A percentile compares a stretch with the other conserved stretches of the same genome.
Conservation (phyloP, 2,888 invertebrate species). For the Boloria euphrosyne region DNA sequence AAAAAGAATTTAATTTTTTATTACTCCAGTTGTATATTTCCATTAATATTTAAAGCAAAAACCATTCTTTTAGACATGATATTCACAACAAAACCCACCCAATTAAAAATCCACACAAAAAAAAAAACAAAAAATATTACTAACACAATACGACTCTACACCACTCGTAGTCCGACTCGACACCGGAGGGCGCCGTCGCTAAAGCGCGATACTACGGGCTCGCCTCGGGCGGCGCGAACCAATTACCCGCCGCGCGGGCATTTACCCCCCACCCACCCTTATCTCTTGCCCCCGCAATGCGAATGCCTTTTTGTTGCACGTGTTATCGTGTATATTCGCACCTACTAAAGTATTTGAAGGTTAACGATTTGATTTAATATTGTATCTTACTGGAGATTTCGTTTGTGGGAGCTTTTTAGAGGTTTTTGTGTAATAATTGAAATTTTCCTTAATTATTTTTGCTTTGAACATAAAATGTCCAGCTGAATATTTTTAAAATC, state of each 20-base stretch:
- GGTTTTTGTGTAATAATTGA: too few species aligned
- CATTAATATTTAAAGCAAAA: neutral
- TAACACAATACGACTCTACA: slow-evolving; percentile 54
- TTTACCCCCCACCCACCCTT: slow-evolving; percentile 64
- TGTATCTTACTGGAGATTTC: too few species aligned
- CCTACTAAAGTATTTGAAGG: slow-evolving; percentile 5
- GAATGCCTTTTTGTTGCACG: slow-evolving; percentile 64
- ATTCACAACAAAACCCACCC: neutral
- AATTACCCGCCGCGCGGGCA: slow-evolving; percentile 81
- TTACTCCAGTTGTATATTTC: neutral
- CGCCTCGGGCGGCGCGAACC: slow-evolving; percentile 82
- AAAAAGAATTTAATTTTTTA: too few species aligned
- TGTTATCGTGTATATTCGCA: slow-evolving; percentile 37
- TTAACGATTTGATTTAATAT: neutral
- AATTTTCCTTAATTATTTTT: too few species aligned
- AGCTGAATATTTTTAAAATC: too few species aligned
- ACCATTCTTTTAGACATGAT: neutral
- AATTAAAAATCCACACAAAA: slow-evolving; percentile 19
- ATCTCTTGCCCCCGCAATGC: slow-evolving; percentile 74
- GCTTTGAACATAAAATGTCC: too few species aligned
- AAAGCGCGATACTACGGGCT: slow-evolving; percentile 82
- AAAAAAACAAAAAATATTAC: slow-evolving; percentile 44
- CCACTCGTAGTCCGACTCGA: slow-evolving; percentile 58
- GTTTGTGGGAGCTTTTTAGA: too few species aligned
- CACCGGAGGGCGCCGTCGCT: slow-evolving; percentile 82